phyloP scores from a whole-genome alignment of 2,888 invertebrate species.

The Cynaeus angustus region DNA sequence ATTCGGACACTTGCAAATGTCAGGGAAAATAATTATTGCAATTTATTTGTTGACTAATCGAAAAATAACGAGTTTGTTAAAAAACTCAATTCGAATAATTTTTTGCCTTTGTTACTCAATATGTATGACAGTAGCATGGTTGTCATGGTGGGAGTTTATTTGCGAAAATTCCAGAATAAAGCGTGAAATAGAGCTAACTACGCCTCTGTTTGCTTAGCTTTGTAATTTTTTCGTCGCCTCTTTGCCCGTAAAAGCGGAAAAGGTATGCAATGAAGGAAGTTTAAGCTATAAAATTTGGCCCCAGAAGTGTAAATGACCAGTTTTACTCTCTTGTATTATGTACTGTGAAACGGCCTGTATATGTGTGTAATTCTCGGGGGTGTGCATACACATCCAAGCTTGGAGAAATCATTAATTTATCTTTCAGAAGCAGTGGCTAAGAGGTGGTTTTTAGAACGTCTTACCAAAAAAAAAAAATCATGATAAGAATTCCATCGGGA shows the following conservation, averaged over 20 bases:
- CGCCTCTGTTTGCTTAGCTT: background rate
- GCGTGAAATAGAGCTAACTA: too few species aligned
- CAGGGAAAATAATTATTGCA: too few species aligned
- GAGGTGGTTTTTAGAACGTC: slow-evolving; percentile 24
- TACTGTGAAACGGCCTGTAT: slow-evolving; percentile 6
- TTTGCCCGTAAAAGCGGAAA: background rate
- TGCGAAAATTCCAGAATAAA: too few species aligned
- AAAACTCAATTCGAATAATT: too few species aligned
- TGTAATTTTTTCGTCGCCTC: background rate
- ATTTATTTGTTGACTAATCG: too few species aligned
- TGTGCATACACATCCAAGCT: background rate
- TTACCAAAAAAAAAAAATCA: slow-evolving; percentile 21
- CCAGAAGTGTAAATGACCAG: slow-evolving; percentile 12
- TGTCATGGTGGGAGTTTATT: too few species aligned
- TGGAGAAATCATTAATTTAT: slow-evolving; percentile 26
- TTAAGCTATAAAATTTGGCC: slow-evolving; percentile 14
- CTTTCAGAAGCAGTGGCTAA: slow-evolving; percentile 18
- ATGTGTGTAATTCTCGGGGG: background rate
- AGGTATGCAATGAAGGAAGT: slow-evolving; percentile 11
- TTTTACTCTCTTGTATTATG: slow-evolving; percentile 8
- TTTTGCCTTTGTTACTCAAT: too few species aligned
- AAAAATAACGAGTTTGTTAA: too few species aligned
- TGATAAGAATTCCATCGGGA: slow-evolving; percentile 45
- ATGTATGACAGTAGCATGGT: too few species aligned
- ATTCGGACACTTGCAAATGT: too few species aligned